Conservation (phyloP, 2,113 vertebrate genomes). For the Bagarius yarrelli region DNA sequence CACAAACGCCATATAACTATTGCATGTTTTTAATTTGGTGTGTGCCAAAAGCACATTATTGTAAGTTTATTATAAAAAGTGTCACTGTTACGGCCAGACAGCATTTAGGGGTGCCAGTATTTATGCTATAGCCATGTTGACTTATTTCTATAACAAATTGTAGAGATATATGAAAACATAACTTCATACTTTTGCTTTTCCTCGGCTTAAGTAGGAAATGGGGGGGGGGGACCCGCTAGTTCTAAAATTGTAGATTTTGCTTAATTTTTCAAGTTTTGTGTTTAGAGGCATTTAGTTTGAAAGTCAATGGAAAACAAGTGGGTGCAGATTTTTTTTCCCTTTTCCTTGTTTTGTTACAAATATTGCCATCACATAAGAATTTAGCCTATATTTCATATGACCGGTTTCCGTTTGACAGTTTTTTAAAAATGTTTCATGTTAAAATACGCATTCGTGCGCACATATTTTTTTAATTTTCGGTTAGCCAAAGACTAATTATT, state of each 20-base stretch:
- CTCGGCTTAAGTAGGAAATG: neutral
- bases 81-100: neutral
- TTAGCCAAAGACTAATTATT: constrained; percentile 29
- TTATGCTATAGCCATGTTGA: neutral
- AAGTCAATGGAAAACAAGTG: neutral
- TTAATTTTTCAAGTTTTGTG: neutral
- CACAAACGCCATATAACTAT: neutral
- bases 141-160: neutral
- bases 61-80: neutral
- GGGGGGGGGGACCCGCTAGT: neutral
- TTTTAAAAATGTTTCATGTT: too few relatives aligned
- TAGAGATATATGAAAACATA: neutral
- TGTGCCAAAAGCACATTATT: constrained; percentile 24
- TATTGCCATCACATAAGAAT: neutral
- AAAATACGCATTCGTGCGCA: neutral
- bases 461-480: neutral
- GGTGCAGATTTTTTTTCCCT: neutral
- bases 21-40: neutral
- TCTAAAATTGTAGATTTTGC: neutral
- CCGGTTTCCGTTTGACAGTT: neutral
- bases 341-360: neutral
- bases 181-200: neutral
- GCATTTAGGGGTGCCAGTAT: neutral
- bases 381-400: neutral
- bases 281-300: neutral